Conservation (phyloP, 2,888 invertebrate genomes). For the Melolontha melolontha region DNA sequence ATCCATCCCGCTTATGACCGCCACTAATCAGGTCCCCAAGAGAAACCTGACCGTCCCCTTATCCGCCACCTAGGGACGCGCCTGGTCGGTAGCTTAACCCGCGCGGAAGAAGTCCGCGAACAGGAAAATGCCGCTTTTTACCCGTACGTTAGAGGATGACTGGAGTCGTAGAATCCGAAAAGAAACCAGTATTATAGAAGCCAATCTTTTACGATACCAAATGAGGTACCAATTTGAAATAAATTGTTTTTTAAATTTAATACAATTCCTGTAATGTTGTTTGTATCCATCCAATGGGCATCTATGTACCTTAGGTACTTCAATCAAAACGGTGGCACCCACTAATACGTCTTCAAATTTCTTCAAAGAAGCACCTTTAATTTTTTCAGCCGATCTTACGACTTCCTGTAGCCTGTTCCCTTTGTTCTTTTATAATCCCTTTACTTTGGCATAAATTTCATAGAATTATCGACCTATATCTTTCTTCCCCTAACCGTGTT, state of each 20-base stretch:
- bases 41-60: too few relatives aligned
- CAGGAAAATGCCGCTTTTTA: too few relatives aligned
- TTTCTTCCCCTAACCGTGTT: conserved; percentile 39
- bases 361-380: conserved; percentile 39
- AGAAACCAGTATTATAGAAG: too few relatives aligned
- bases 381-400: conserved; percentile 36
- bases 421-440: background rate
- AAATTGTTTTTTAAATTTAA: conserved; percentile 41
- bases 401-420: conserved; percentile 6
- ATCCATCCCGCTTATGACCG: too few relatives aligned
- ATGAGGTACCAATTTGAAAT: conserved; percentile 42
- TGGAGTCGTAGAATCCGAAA: too few relatives aligned
- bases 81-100: too few relatives aligned
- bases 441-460: conserved; percentile 21
- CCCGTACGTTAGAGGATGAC: too few relatives aligned
- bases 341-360: conserved; percentile 43
- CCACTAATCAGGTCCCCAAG: too few relatives aligned
- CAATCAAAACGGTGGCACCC: conserved; percentile 28
- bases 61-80: too few relatives aligned
- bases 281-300: conserved; percentile 32
- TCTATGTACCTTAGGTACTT: conserved; percentile 43
- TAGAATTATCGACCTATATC: conserved; percentile 33
- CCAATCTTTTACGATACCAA: conserved; percentile 46
- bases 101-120: too few relatives aligned
- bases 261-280: conserved; percentile 43